A percentile compares a stretch with the other conserved stretches of the same genome.
Evolutionary conservation across 2,888 invertebrate genomes (phyloP).

Genomic region (Hoplodrina ambigua): DNA sequence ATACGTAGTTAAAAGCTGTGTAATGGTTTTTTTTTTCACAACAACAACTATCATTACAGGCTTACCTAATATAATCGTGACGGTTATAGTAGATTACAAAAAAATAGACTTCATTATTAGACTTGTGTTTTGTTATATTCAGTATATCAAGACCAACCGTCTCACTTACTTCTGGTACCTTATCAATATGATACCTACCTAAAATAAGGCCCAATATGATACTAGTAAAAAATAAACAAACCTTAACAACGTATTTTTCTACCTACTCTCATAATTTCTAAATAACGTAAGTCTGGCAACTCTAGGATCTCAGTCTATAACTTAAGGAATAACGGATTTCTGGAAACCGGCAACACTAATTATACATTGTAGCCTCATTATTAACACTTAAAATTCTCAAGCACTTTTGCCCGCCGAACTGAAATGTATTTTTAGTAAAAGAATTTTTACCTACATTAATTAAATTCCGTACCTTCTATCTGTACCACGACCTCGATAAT

Average conservation of each 20-base stretch:
- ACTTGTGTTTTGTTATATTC: too few species aligned
- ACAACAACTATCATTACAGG: too few species aligned
- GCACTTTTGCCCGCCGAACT: constrained; percentile 66
- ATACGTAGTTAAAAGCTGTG: too few species aligned
- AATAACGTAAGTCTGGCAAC: not conserved
- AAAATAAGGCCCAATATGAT: too few species aligned
- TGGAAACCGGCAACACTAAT: constrained; percentile 52
- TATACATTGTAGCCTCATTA: constrained; percentile 65
- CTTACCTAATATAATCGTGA: too few species aligned
- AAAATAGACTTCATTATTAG: too few species aligned
- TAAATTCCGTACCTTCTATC: constrained; percentile 78
- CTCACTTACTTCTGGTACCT: too few species aligned
- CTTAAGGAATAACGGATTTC: constrained; percentile 24
- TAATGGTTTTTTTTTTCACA: too few species aligned
- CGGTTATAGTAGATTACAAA: too few species aligned
- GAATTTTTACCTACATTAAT: constrained; percentile 79
- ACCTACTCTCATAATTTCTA: not conserved
- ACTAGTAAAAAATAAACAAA: too few species aligned
- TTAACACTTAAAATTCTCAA: constrained; percentile 72
- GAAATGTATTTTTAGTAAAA: constrained; percentile 73
- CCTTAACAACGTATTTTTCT: not conserved
- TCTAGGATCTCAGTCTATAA: not conserved
- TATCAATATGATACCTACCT: too few species aligned
- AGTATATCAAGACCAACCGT: too few species aligned
- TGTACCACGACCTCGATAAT: constrained; percentile 65